These are phyloP conservation scores for Oryzaephilus surinamensis DNA, from an alignment of 1,140 invertebrate species.

Conservation along the genomic window DNA sequence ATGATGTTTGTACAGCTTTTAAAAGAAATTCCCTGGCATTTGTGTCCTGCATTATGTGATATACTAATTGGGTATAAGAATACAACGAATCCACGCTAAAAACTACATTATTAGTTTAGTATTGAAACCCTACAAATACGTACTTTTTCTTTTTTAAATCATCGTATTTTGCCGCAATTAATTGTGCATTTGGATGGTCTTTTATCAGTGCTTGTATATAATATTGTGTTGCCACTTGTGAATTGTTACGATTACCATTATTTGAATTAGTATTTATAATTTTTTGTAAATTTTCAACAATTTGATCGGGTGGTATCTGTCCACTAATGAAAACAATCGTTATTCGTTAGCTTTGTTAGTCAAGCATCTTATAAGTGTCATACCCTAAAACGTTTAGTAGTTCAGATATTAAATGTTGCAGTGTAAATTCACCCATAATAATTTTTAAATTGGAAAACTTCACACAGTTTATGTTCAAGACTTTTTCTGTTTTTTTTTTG, in stretches of 20 bases:
- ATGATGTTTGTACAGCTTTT: conserved; percentile 35
- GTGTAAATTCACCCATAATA: conserved; percentile 44
- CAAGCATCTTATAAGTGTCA: conserved; percentile 7
- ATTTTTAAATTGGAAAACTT: too few relatives aligned
- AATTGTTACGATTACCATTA: conserved; percentile 21
- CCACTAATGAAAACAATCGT: conserved; percentile 31
- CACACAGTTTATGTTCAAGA: too few relatives aligned
- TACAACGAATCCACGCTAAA: conserved; percentile 41
- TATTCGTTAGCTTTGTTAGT: neutral
- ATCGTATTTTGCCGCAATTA: conserved; percentile 42
- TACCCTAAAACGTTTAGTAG: conserved; percentile 40
- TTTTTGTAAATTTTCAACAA: conserved; percentile 41
- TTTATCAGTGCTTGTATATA: conserved; percentile 37
- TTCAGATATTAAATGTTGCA: conserved; percentile 40
- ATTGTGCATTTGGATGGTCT: conserved; percentile 35
- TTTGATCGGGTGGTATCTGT: conserved; percentile 37
- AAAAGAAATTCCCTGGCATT: too few relatives aligned
- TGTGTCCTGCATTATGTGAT: conserved; percentile 40
- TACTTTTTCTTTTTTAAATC: conserved; percentile 44
- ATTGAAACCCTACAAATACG: conserved; percentile 9
- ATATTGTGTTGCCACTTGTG: conserved; percentile 33
- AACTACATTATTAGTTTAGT: conserved; percentile 9
- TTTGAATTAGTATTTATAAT: conserved; percentile 24
- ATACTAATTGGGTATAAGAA: conserved; percentile 40
- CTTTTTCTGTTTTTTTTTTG: too few relatives aligned